A percentile compares a stretch with the other conserved stretches of the same genome.
Evolutionary conservation across 2,888 invertebrate genomes (phyloP).

Genomic region (Torymus aiolomorphi): DNA sequence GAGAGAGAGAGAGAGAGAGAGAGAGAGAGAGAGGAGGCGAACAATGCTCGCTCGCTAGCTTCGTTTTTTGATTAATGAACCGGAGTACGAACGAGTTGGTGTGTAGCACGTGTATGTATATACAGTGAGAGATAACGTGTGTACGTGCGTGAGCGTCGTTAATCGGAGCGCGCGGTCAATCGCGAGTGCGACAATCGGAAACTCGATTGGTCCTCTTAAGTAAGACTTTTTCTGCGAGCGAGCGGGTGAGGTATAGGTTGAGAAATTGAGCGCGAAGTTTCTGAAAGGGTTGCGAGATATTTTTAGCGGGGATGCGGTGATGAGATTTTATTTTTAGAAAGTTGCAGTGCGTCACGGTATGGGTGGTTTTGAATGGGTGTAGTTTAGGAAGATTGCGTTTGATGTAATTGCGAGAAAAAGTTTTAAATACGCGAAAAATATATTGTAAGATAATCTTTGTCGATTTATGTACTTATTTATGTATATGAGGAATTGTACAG

Average conservation of each 20-base stretch:
- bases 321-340: too few species aligned
- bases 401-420: too few species aligned
- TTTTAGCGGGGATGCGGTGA: too few species aligned
- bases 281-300: too few species aligned
- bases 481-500: too few species aligned
- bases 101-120: too few species aligned
- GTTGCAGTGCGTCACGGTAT: too few species aligned
- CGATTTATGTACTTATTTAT: too few species aligned
- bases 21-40: not conserved
- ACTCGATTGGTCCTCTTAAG: not conserved
- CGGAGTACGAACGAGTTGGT: constrained; percentile 54
- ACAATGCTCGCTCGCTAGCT: not conserved
- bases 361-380: too few species aligned
- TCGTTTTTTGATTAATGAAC: constrained; percentile 63
- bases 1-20: constrained; percentile 8
- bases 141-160: not conserved
- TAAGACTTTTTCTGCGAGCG: constrained; percentile 1
- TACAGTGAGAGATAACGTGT: not conserved
- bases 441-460: too few species aligned
- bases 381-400: too few species aligned
- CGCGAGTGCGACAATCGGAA: not conserved
- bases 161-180: constrained; percentile 9
- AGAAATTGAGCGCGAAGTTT: not conserved
- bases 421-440: too few species aligned
- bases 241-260: not conserved